A percentile compares a stretch with the other conserved stretches of the same genome.
These are phyloP conservation scores for Diloba caeruleocephala DNA, from an alignment of 2,888 invertebrate species.

Conservation along the genomic window DNA sequence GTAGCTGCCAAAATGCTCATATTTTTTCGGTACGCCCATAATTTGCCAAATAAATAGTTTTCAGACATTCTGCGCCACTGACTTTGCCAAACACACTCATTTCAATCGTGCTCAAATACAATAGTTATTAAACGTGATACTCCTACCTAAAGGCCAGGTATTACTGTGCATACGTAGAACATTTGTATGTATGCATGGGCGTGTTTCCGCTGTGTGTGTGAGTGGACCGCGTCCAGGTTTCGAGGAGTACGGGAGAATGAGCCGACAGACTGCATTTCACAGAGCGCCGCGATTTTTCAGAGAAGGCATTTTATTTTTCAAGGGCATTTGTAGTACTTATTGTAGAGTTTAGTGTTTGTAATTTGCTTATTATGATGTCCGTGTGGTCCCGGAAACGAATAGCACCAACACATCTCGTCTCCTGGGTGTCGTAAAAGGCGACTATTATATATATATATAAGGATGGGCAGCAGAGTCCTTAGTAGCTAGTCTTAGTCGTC, in stretches of 20 bases:
- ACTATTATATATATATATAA: no score
- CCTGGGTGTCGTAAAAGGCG: no score
- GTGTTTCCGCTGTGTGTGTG: constrained; percentile 67
- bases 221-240: constrained; percentile 86
- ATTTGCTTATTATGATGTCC: constrained; percentile 2
- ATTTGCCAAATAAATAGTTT: constrained; percentile 46
- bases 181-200: constrained; percentile 49
- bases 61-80: constrained; percentile 76
- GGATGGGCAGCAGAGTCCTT: no score
- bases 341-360: background rate
- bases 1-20: constrained; percentile 33
- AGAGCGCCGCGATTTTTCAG: constrained; percentile 59
- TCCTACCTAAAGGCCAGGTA: constrained; percentile 73
- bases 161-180: constrained; percentile 56
- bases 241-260: constrained; percentile 78
- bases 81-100: constrained; percentile 75
- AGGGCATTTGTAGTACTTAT: constrained; percentile 1
- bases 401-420: background rate
- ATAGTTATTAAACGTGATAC: constrained; percentile 85
- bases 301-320: constrained; percentile 40
- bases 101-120: constrained; percentile 88
- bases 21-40: constrained; percentile 23
- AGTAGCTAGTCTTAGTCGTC: no score
- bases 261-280: constrained; percentile 70
- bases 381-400: background rate